phyloP scores from a whole-genome alignment of 2,888 invertebrate species.

The Parnassius orleans region DNA sequence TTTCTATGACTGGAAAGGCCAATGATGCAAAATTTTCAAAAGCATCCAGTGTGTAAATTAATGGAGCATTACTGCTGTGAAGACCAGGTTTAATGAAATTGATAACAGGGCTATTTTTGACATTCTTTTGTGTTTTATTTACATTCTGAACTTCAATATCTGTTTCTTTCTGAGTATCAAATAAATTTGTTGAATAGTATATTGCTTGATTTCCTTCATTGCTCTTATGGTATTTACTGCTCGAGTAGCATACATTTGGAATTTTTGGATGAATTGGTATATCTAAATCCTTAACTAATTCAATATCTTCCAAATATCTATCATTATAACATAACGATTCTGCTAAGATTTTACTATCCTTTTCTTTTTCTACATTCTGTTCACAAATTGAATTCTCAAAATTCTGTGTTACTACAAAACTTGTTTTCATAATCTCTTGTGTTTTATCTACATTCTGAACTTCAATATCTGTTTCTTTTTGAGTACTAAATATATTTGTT shows the following conservation, averaged over 20 bases:
- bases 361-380: conserved; percentile 17
- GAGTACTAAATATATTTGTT: neutral
- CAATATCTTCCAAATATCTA: neutral
- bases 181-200: neutral
- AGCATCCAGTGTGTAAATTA: conserved; percentile 51
- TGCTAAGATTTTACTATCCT: conserved; percentile 1
- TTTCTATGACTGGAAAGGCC: conserved; percentile 50
- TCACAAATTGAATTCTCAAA: conserved; percentile 48
- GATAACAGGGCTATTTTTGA: conserved; percentile 50
- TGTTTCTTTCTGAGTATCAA: neutral
- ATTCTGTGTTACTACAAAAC: conserved; percentile 51
- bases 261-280: neutral
- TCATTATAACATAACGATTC: neutral
- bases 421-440: no score
- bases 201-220: neutral
- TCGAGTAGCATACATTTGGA: no score
- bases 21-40: conserved; percentile 67
- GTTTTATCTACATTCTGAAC: neutral
- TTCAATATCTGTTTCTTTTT: neutral
- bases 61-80: conserved; percentile 35
- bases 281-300: neutral
- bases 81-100: conserved; percentile 35
- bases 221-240: neutral
- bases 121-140: neutral
- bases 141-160: neutral